Evolutionary conservation across 2,888 invertebrate genomes (phyloP).

Genomic region (Apoda limacodes): DNA sequence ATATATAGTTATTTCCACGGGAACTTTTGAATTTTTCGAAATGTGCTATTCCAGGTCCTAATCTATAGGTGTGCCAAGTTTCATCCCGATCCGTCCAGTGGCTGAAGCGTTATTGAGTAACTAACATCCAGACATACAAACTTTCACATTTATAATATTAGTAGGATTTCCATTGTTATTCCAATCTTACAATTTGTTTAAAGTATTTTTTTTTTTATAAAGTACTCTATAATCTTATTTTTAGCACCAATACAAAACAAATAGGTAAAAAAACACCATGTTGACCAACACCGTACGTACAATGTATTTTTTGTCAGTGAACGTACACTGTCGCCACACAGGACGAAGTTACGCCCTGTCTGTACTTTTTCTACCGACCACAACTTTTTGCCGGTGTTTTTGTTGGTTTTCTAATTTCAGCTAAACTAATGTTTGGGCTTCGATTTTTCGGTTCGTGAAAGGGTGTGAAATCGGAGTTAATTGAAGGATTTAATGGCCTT

Average conservation of each 20-base stretch:
- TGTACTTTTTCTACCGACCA: slow-evolving; percentile 27
- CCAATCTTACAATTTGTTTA: slow-evolving; percentile 1
- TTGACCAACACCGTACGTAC: slow-evolving; percentile 4
- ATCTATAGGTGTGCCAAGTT: no score
- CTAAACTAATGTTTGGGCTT: slow-evolving; percentile 69
- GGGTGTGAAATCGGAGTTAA: slow-evolving; percentile 67
- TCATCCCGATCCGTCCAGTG: no score
- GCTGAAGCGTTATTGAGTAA: no score
- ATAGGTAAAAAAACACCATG: no score
- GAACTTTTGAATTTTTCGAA: no score
- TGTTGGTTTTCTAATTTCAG: slow-evolving; percentile 64
- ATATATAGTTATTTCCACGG: no score
- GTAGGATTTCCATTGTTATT: no score
- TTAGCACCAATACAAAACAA: not conserved
- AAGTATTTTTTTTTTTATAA: slow-evolving; percentile 5
- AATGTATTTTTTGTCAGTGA: slow-evolving; percentile 2
- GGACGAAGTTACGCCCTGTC: slow-evolving; percentile 31
- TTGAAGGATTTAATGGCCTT: slow-evolving; percentile 61
- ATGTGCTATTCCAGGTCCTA: no score
- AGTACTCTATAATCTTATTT: not conserved
- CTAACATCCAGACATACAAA: no score
- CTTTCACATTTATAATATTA: no score
- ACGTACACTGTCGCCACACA: slow-evolving; percentile 32
- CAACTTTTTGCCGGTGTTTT: slow-evolving; percentile 49
- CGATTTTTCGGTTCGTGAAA: slow-evolving; percentile 70